A percentile compares a stretch with the other conserved stretches of the same genome.
phyloP scores from a whole-genome alignment of 2,113 vertebrate species.

The Callionymus lyra region DNA sequence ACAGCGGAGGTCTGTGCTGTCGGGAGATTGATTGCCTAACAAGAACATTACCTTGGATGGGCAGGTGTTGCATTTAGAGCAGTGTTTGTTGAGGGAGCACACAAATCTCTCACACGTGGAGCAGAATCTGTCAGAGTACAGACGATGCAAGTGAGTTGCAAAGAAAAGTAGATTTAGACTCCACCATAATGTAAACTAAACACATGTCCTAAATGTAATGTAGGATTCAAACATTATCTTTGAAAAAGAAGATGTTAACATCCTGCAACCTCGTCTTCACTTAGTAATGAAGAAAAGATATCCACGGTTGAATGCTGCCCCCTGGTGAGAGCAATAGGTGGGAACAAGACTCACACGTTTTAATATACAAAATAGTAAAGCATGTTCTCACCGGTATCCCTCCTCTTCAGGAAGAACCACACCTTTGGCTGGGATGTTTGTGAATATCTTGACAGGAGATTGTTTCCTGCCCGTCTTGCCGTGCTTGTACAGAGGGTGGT shows the following conservation, averaged over 20 bases:
- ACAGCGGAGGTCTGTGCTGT: conserved; percentile 13
- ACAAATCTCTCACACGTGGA: conserved; percentile 76
- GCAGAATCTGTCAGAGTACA: conserved; percentile 75
- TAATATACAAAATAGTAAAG: too few species aligned
- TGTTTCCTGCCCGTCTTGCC: conserved; percentile 86
- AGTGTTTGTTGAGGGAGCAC: conserved; percentile 81
- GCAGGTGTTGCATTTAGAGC: conserved; percentile 76
- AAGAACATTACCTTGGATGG: conserved; percentile 81
- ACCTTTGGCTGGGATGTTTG: conserved; percentile 70
- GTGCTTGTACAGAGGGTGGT: conserved; percentile 89
- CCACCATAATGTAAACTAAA: too few species aligned
- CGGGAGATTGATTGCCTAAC: background rate
- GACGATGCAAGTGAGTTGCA: conserved; percentile 5
- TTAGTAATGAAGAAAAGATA: too few species aligned
- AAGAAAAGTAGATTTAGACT: too few species aligned
- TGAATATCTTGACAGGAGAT: conserved; percentile 92
- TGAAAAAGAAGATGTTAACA: too few species aligned
- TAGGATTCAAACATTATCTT: too few species aligned
- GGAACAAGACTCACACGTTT: too few species aligned
- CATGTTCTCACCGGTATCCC: conserved; percentile 78
- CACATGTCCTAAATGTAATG: too few species aligned
- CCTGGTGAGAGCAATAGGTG: too few species aligned
- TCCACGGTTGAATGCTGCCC: too few species aligned
- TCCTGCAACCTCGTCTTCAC: too few species aligned
- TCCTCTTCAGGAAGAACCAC: conserved; percentile 81